phyloP scores from a whole-genome alignment of 1,140 invertebrate genomes.

The Philopotamus ludificatus region DNA sequence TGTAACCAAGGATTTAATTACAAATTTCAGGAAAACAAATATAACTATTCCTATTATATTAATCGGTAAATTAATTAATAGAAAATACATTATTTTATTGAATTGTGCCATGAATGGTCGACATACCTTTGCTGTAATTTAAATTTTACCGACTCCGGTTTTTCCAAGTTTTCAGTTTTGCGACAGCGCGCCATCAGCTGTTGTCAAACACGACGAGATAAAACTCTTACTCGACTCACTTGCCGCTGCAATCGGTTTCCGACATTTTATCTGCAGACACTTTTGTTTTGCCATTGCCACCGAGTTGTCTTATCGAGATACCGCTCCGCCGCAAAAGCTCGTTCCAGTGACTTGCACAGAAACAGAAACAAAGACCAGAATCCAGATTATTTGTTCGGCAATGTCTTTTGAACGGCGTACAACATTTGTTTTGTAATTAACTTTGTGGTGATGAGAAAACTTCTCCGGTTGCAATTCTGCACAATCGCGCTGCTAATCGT shows the following conservation, averaged over 20 bases:
- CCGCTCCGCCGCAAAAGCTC: slow-evolving; percentile 13
- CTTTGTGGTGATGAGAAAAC: too few relatives aligned
- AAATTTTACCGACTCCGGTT: neutral
- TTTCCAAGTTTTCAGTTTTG: neutral
- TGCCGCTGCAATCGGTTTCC: slow-evolving; percentile 15
- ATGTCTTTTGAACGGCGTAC: slow-evolving; percentile 1
- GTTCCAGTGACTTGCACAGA: slow-evolving; percentile 1
- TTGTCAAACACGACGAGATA: too few relatives aligned
- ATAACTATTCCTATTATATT: too few relatives aligned
- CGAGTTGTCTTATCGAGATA: slow-evolving; percentile 19
- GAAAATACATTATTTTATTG: neutral
- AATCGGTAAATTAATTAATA: neutral
- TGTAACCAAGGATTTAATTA: too few relatives aligned
- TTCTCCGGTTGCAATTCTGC: too few relatives aligned
- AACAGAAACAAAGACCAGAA: slow-evolving; percentile 7
- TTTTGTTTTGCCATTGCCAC: neutral
- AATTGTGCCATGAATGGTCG: neutral
- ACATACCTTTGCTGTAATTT: neutral
- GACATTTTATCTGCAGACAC: neutral
- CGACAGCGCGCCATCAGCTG: neutral
- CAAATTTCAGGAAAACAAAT: too few relatives aligned
- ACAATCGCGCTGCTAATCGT: too few relatives aligned
- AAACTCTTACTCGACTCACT: neutral
- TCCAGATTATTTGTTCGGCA: neutral
- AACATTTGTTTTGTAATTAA: slow-evolving; percentile 25